Percentiles rank a stretch among this genome's conserved stretches.
phyloP scores from a whole-genome alignment of 1,140 invertebrate species.

The Uloborus diversus region DNA sequence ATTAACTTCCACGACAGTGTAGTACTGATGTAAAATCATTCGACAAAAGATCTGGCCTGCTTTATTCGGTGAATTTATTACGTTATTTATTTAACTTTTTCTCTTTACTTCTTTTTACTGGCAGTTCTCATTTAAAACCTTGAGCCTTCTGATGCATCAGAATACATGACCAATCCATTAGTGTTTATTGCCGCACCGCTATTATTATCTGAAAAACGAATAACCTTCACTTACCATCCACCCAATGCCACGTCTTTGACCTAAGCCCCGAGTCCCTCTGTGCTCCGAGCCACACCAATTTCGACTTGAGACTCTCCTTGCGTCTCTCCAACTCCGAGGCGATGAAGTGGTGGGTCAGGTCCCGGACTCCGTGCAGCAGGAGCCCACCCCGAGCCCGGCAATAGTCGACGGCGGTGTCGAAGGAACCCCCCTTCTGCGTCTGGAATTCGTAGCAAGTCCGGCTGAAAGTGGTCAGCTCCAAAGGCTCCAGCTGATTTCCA shows the following conservation, averaged over 20 bases:
- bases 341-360: constrained; percentile 74
- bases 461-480: constrained; percentile 59
- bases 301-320: constrained; percentile 77
- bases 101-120: no score
- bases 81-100: no score
- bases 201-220: no score
- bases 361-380: constrained; percentile 79
- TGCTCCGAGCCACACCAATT: constrained; percentile 90
- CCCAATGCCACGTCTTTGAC: constrained; percentile 87
- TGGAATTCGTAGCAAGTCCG: constrained; percentile 88
- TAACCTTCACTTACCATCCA: constrained; percentile 76
- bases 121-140: no score
- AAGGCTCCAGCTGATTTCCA: constrained; percentile 59
- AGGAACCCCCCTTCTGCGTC: constrained; percentile 75
- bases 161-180: no score
- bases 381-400: constrained; percentile 75
- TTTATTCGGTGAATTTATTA: no score
- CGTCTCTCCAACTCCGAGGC: constrained; percentile 79
- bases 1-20: no score
- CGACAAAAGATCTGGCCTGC: no score
- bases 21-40: no score
- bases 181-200: no score
- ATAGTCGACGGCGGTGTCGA: constrained; percentile 78
- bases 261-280: constrained; percentile 85
- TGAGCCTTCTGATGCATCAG: no score